These are phyloP conservation scores for Endotricha flammealis DNA, from an alignment of 2,888 invertebrate species.

Conservation along the genomic window DNA sequence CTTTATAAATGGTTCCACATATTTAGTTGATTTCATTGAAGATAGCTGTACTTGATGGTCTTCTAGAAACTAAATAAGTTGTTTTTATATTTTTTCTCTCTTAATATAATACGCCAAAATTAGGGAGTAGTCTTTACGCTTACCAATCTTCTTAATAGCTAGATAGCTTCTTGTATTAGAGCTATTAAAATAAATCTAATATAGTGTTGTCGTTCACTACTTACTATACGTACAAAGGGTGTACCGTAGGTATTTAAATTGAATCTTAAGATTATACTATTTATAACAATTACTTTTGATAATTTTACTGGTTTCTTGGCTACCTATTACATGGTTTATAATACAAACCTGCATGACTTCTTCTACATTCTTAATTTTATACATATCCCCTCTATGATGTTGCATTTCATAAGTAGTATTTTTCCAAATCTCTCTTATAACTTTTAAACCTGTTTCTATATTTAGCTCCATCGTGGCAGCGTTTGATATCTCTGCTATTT, in stretches of 20 bases:
- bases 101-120: no score
- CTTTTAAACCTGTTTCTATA: constrained; percentile 88
- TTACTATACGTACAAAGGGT: no score
- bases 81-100: no score
- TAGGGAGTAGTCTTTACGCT: no score
- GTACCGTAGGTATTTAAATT: no score
- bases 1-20: constrained; percentile 90
- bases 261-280: no score
- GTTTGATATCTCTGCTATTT: constrained; percentile 90
- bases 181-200: no score
- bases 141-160: no score
- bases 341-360: constrained; percentile 82
- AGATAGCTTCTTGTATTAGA: no score
- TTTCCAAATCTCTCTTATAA: constrained; percentile 85
- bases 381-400: constrained; percentile 83
- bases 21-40: constrained; percentile 91
- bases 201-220: no score
- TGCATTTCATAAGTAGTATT: constrained; percentile 84
- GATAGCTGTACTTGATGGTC: constrained; percentile 91
- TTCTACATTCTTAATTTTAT: constrained; percentile 85
- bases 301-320: no score
- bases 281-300: no score
- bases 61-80: constrained; percentile 80
- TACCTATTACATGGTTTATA: neutral
- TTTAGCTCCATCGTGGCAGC: constrained; percentile 93